A percentile compares a stretch with the other conserved stretches of the same genome.
Evolutionary conservation across 2,888 invertebrate genomes (phyloP).

Genomic region (Blera fallax): DNA sequence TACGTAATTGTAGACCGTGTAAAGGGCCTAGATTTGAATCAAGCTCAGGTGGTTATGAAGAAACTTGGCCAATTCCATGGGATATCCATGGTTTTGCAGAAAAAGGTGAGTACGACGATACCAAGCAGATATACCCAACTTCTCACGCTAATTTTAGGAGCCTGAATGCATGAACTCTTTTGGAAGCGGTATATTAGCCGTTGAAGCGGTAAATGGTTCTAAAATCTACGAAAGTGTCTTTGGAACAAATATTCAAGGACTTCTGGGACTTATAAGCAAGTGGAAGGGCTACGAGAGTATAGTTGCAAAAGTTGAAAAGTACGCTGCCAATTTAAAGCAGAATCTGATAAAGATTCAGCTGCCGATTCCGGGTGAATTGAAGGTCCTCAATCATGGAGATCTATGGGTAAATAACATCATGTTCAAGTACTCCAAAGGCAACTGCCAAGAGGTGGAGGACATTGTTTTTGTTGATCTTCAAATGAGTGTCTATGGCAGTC

Average conservation of each 20-base stretch:
- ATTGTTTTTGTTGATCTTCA: conserved; percentile 79
- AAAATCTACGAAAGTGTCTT: neutral
- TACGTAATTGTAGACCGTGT: conserved; percentile 83
- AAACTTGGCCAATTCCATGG: conserved; percentile 84
- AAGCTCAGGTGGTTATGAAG: conserved; percentile 82
- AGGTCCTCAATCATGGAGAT: conserved; percentile 83
- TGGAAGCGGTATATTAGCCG: conserved; percentile 75
- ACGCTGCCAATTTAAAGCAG: conserved; percentile 73
- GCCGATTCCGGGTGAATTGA: conserved; percentile 76
- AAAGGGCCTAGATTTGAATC: conserved; percentile 82
- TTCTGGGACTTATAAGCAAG: conserved; percentile 78
- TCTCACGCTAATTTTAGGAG: conserved; percentile 73
- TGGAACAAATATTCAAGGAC: neutral
- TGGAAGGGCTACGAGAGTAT: conserved; percentile 82
- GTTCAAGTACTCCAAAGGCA: conserved; percentile 79
- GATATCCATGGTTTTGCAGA: conserved; percentile 82
- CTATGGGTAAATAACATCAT: conserved; percentile 83
- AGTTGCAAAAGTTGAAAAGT: conserved; percentile 77
- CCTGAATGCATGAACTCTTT: conserved; percentile 74
- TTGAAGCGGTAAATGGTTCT: conserved; percentile 18
- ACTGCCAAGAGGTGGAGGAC: neutral
- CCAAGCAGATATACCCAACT: no score
- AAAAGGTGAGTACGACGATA: conserved; percentile 80
- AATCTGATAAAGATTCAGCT: conserved; percentile 75
- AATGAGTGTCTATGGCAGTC: conserved; percentile 77